Evolutionary conservation across 2,797 vertebrate genomes (phyloP).

Genomic region (Fratercula arctica): DNA sequence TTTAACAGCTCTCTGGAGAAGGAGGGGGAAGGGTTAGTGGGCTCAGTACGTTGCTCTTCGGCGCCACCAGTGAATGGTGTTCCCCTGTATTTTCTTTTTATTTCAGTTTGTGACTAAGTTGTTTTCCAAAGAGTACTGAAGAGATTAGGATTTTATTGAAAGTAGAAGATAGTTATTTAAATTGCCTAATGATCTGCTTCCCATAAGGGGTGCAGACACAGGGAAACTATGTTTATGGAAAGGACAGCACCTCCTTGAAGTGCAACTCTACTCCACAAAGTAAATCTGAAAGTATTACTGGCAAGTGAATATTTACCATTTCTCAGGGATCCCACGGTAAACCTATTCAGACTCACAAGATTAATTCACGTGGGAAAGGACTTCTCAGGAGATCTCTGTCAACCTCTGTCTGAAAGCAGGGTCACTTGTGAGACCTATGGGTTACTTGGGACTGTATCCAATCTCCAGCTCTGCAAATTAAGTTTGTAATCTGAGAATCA

Average conservation of each 20-base stretch:
- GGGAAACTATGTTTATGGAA: not conserved
- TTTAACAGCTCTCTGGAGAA: slow-evolving; percentile 50
- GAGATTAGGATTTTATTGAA: not conserved
- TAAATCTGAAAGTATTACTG: not conserved
- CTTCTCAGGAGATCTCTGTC: not conserved
- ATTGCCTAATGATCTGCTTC: not conserved
- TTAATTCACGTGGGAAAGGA: not conserved
- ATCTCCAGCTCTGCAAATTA: not conserved
- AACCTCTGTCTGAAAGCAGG: not conserved
- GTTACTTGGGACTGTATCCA: not conserved
- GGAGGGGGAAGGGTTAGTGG: not conserved
- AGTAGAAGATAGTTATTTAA: not conserved
- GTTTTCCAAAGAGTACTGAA: not conserved
- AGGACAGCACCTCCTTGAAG: not conserved
- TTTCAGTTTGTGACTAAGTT: not conserved
- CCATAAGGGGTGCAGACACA: not conserved
- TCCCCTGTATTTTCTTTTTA: not conserved
- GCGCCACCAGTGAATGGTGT: not conserved
- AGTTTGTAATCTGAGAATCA: not conserved
- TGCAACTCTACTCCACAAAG: not conserved
- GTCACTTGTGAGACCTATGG: not conserved
- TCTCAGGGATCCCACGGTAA: not conserved
- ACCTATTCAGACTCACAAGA: not conserved
- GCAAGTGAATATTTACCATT: not conserved
- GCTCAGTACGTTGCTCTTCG: not conserved